Conservation (phyloP, 2,113 vertebrate genomes). For the Ictalurus furcatus region DNA sequence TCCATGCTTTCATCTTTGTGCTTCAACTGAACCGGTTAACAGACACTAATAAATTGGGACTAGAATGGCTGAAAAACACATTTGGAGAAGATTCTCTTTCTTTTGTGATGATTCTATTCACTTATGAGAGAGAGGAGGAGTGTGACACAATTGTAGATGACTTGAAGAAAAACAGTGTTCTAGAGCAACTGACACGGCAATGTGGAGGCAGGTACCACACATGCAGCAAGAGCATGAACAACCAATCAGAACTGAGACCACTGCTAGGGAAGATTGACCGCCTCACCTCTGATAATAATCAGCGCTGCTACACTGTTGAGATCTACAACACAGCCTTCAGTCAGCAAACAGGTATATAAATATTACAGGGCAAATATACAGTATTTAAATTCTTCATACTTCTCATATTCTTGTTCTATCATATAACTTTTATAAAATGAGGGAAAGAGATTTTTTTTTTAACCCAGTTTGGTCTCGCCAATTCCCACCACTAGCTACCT, state of each 20-base stretch:
- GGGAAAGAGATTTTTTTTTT: not conserved
- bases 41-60: slow-evolving; percentile 1
- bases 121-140: slow-evolving; percentile 23
- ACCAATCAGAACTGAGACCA: not conserved
- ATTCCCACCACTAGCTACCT: not conserved
- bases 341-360: not conserved
- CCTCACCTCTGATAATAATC: not conserved
- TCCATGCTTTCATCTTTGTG: slow-evolving; percentile 42
- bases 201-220: slow-evolving; percentile 34
- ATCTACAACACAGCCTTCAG: not conserved
- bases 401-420: not conserved
- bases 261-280: slow-evolving; percentile 29
- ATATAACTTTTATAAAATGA: not conserved
- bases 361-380: not conserved
- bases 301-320: slow-evolving; percentile 10
- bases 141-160: slow-evolving; percentile 3
- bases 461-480: not conserved
- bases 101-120: slow-evolving; percentile 40
- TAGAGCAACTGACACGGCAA: slow-evolving; percentile 1
- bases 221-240: slow-evolving; percentile 47
- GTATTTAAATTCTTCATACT: not conserved
- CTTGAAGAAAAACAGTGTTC: slow-evolving; percentile 8
- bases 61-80: slow-evolving; percentile 33
- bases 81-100: slow-evolving; percentile 31
- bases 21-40: slow-evolving; percentile 23